Conservation (phyloP, 2,888 invertebrate genomes). For the Erebia aethiops region DNA sequence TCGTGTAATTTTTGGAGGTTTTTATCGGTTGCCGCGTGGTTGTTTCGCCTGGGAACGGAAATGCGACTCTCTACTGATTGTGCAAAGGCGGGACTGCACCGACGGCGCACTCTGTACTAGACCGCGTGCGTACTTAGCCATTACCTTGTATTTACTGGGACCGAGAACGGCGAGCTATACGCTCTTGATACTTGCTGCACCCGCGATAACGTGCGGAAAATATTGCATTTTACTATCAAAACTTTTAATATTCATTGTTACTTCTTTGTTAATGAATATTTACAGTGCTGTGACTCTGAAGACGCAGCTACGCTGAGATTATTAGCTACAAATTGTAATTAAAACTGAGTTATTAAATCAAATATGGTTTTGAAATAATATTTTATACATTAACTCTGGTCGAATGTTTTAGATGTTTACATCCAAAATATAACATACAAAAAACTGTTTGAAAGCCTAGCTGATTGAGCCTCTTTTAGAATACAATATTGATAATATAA, state of each 20-base stretch:
- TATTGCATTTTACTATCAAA: constrained; percentile 20
- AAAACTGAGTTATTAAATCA: too few relatives aligned
- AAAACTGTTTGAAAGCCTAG: too few relatives aligned
- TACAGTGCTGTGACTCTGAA: not conserved
- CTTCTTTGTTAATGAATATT: not conserved
- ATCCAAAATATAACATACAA: too few relatives aligned
- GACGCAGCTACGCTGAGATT: not conserved
- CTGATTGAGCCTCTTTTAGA: too few relatives aligned
- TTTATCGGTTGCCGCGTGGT: constrained; percentile 76
- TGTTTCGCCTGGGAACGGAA: constrained; percentile 66
- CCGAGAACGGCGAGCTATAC: constrained; percentile 52
- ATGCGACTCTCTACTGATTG: constrained; percentile 79
- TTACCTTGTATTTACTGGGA: constrained; percentile 83
- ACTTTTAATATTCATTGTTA: not conserved
- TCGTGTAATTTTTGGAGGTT: constrained; percentile 59
- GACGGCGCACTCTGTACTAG: constrained; percentile 81
- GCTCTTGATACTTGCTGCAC: constrained; percentile 65
- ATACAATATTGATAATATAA: too few relatives aligned
- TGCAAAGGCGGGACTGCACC: constrained; percentile 83
- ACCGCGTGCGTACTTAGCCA: constrained; percentile 83
- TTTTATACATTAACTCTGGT: too few relatives aligned
- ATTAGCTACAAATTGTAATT: too few relatives aligned
- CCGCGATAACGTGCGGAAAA: constrained; percentile 36
- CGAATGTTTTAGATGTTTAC: too few relatives aligned
- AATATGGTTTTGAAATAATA: too few relatives aligned